Base-by-base conservation (phyloP, 2,113 vertebrate genomes). In the Spermophilus dauricus region DNA sequence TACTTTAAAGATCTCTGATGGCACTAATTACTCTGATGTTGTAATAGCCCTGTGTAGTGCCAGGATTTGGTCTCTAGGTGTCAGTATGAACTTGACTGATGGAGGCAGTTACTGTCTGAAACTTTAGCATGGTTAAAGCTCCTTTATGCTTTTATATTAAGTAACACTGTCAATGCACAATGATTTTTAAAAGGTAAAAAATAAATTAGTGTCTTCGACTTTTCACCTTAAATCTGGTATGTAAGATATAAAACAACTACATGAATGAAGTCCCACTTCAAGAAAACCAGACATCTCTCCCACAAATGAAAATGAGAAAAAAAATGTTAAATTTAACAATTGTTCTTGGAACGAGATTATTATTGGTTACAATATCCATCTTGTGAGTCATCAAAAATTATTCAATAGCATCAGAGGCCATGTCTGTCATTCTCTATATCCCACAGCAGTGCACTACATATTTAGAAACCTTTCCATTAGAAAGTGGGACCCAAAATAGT, bases 1-100 rank as follows among this genome's bases (percentile, higher is more conserved):
- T 70, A 32, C 20, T 82, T 82, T 87, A n/a, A 56, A 81, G 32
- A 20, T 11, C 9, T 1, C 56, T 51, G 53, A 58, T 82, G 14
- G 34, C 32, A 51, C 7, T 1, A 42, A 65, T 10, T 80, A 4
- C 45, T 83, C 8, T 22, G 11, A 24, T 5, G 34, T 34, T 51
- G 22, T 58, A 3, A n/a, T 8, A 45, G 22, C 4, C 17, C 6
- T 13, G 63, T 87, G 97, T 83, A 67, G 45, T 97, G 63, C 45
- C 53, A 5, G 10, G 0, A 53, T 1, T 1, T 0, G 65, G 88
- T 98, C 98, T 98, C 94, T 94, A 98, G 98, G 92, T 98, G 98
- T 95, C 98, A 98, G 97, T 96, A 96, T 93, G 94, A 96, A 97
- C 97, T 96, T 95, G 85, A 90, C 45, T 45, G 98, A 98, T n/a